Evolutionary conservation across 2,113 vertebrate species (phyloP).

Genomic region (Columba janthina): DNA sequence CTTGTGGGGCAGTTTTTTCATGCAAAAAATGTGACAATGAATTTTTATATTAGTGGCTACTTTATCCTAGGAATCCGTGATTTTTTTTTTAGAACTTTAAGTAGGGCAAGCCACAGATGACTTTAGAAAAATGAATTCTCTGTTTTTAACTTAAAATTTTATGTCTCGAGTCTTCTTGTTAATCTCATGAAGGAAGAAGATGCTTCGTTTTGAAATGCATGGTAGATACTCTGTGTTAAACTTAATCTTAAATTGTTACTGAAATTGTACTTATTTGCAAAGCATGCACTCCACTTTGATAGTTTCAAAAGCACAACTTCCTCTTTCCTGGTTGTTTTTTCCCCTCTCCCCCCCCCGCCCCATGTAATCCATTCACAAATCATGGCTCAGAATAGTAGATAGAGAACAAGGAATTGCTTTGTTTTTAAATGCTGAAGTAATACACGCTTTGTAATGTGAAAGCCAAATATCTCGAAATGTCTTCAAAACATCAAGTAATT

Average conservation of each 20-base stretch:
- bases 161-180: not conserved
- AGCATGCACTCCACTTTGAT: not conserved
- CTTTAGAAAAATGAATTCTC: not conserved
- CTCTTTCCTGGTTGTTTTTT: not conserved
- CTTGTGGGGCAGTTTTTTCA: not conserved
- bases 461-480: not conserved
- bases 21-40: not conserved
- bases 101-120: not conserved
- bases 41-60: not conserved
- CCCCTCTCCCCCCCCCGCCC: too few species aligned
- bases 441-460: not conserved
- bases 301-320: constrained; percentile 35
- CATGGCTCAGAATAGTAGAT: not conserved
- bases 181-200: not conserved
- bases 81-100: not conserved
- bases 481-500: not conserved
- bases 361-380: constrained; percentile 40
- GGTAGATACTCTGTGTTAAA: not conserved
- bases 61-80: not conserved
- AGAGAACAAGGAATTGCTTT: constrained; percentile 49
- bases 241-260: not conserved
- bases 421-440: constrained; percentile 20
- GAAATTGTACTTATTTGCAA: not conserved
- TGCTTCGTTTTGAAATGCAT: not conserved
- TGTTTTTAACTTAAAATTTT: not conserved